phyloP scores from a whole-genome alignment of 2,888 invertebrate genomes.

The Unio pictorum region DNA sequence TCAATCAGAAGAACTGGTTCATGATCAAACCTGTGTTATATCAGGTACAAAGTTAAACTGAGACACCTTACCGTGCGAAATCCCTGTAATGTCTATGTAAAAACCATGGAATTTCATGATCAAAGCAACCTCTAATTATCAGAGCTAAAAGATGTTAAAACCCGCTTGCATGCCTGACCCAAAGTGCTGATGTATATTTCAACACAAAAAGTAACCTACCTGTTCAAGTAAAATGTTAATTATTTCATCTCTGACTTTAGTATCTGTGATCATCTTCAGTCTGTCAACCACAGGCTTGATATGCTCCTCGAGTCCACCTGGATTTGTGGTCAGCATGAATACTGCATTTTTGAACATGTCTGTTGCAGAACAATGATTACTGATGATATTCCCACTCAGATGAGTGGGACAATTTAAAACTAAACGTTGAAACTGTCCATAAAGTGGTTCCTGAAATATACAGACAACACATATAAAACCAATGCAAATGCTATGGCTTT shows the following conservation, averaged over 20 bases:
- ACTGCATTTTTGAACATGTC: conserved; percentile 50
- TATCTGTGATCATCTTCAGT: conserved; percentile 46
- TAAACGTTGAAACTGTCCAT: conserved; percentile 41
- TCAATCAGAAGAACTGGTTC: too few relatives aligned
- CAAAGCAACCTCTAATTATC: too few relatives aligned
- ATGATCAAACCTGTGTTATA: too few relatives aligned
- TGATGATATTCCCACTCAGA: conserved; percentile 17
- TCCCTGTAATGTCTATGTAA: too few relatives aligned
- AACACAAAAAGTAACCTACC: conserved; percentile 31
- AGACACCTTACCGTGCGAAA: too few relatives aligned
- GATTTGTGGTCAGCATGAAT: conserved; percentile 62
- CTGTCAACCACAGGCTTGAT: conserved; percentile 58
- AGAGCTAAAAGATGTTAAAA: too few relatives aligned
- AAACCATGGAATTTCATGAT: too few relatives aligned
- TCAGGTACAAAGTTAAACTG: too few relatives aligned
- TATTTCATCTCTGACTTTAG: conserved; percentile 40
- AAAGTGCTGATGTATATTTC: too few relatives aligned
- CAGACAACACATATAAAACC: too few relatives aligned
- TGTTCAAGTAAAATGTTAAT: conserved; percentile 58
- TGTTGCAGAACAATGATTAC: conserved; percentile 22
- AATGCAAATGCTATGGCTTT: too few relatives aligned
- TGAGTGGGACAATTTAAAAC: conserved; percentile 32
- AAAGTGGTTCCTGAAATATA: conserved; percentile 25
- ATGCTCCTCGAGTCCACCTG: conserved; percentile 64
- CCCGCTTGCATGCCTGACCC: too few relatives aligned